Evolutionary conservation across 2,797 vertebrate genomes (phyloP).

Genomic region (Odontamblyopus lacepedii): DNA sequence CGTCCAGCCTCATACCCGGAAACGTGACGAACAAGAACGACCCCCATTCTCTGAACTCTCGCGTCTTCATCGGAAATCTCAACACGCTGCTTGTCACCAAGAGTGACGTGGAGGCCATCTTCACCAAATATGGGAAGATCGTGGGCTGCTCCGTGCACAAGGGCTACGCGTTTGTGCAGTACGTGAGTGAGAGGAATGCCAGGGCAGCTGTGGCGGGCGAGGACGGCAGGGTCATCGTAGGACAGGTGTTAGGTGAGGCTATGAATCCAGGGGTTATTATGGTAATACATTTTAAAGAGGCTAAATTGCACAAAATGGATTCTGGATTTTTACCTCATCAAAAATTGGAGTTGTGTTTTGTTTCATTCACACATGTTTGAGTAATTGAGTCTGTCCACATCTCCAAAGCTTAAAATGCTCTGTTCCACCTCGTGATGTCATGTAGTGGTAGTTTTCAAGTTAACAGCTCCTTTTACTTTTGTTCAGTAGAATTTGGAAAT

Average conservation of each 20-base stretch:
- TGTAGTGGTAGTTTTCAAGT: too few species aligned
- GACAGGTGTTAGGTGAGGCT: constrained; percentile 82
- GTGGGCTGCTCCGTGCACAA: constrained; percentile 96
- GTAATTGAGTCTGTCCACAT: too few species aligned
- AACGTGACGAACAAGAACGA: constrained; percentile 98
- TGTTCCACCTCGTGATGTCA: too few species aligned
- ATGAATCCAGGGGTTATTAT: background rate
- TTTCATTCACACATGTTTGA: too few species aligned
- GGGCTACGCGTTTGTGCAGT: constrained; percentile 95
- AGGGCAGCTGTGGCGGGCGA: constrained; percentile 88
- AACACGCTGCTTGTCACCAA: constrained; percentile 97
- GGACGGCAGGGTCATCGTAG: constrained; percentile 87
- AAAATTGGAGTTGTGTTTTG: too few species aligned
- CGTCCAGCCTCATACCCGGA: constrained; percentile 63
- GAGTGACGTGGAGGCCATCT: constrained; percentile 92
- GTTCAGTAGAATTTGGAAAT: too few species aligned
- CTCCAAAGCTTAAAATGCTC: too few species aligned
- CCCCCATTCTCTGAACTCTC: constrained; percentile 94
- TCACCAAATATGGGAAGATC: constrained; percentile 94
- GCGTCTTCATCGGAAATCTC: constrained; percentile 96
- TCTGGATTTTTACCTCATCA: too few species aligned
- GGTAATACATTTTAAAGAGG: too few species aligned
- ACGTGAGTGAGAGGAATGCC: constrained; percentile 90
- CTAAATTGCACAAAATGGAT: too few species aligned
- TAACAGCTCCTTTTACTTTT: too few species aligned